phyloP scores from a whole-genome alignment of 1,140 invertebrate genomes.

The Onthophagus taurus region DNA sequence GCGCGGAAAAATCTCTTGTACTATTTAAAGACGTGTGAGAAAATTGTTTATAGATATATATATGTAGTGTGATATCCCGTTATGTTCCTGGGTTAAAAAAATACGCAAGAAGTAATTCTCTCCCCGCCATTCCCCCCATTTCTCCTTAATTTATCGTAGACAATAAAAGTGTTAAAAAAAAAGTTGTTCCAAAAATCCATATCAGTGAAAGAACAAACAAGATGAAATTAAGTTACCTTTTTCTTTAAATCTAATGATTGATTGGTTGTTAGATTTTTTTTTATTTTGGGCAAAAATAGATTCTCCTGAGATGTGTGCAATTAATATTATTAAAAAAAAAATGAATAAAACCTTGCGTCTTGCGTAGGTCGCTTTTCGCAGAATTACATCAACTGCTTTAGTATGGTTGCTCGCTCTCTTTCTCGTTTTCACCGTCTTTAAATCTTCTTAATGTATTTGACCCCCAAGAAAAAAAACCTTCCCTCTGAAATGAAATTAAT shows the following conservation, averaged over 20 bases:
- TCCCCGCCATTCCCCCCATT: not conserved
- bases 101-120: not conserved
- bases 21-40: too few species aligned
- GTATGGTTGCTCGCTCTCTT: not conserved
- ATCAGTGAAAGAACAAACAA: slow-evolving; percentile 9
- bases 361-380: slow-evolving; percentile 28
- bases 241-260: not conserved
- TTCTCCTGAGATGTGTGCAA: slow-evolving; percentile 30
- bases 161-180: not conserved
- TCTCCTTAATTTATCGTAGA: slow-evolving; percentile 4
- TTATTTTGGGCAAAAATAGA: slow-evolving; percentile 18
- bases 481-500: too few species aligned
- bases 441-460: not conserved
- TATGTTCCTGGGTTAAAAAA: too few species aligned
- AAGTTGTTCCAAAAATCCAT: not conserved
- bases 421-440: not conserved
- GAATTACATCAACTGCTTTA: slow-evolving; percentile 23
- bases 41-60: too few species aligned
- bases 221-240: slow-evolving; percentile 1
- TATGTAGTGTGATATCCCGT: too few species aligned
- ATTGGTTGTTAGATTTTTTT: slow-evolving; percentile 5
- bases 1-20: too few species aligned
- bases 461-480: not conserved
- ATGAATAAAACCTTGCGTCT: too few species aligned
- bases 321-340: slow-evolving; percentile 21